Conservation (phyloP, 2,888 invertebrate species). For the Octonoba sinensis region DNA sequence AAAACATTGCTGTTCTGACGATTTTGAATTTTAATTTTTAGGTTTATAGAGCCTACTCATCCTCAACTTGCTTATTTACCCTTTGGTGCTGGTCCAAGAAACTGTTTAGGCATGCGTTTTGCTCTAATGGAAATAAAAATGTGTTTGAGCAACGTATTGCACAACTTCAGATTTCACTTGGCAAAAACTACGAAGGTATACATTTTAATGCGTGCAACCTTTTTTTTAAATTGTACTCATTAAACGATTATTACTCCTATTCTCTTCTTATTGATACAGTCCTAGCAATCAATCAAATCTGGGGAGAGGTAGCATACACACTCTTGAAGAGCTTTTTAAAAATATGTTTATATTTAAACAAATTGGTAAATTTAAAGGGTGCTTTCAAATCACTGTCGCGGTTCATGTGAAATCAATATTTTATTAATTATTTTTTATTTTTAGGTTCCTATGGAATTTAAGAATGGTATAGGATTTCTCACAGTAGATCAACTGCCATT, state of each 20-base stretch:
- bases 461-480: not conserved
- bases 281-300: too few relatives aligned
- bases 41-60: not conserved
- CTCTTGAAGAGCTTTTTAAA: too few relatives aligned
- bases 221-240: too few relatives aligned
- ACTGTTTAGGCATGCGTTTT: slow-evolving; percentile 16
- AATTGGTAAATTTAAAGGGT: too few relatives aligned
- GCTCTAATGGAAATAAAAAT: slow-evolving; percentile 14
- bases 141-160: not conserved
- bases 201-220: too few relatives aligned
- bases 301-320: too few relatives aligned
- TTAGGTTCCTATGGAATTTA: not conserved
- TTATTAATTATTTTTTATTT: not conserved
- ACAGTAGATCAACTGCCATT: not conserved
- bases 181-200: slow-evolving; percentile 8
- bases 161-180: not conserved
- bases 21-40: not conserved
- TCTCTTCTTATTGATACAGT: too few relatives aligned
- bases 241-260: too few relatives aligned
- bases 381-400: too few relatives aligned
- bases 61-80: slow-evolving; percentile 15
- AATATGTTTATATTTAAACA: too few relatives aligned
- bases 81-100: slow-evolving; percentile 14
- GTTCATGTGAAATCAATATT: too few relatives aligned
- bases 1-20: too few relatives aligned